Evolutionary conservation across 2,113 vertebrate species (phyloP), one percentile per base, ranked within the genome.

Genomic region (Ageneiosus marmoratus): DNA sequence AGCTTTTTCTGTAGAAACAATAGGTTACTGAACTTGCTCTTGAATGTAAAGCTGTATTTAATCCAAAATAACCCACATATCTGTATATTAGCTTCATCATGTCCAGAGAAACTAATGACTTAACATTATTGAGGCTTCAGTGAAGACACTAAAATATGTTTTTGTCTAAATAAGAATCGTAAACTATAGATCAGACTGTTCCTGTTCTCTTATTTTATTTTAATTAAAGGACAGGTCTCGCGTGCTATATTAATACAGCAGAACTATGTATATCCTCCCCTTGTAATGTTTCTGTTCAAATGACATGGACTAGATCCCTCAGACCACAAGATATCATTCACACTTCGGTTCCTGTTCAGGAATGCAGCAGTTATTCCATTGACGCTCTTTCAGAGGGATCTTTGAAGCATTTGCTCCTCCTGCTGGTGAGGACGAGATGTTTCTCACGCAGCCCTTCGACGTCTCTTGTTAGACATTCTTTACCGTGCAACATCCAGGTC

Each of bases 361-460:
- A 74, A 51, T 32, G 72, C 16, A 50, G 4, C 27, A 50, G 70
- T 20, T 73, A 27, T 48, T 73, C 44, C 44, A 48, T 1, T 8
- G 8, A 24, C 32, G 37, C 29, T 44, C 27, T 55, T 27, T 46
- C 48, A n/a, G 24, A 55, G 67, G 34, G 41, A 46, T 83, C 73
- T 87, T 34, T 75, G 55, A 70, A 48, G 32, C 79, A 32, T 72
- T 78, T 55, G 50, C 86, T 79, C 86, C 86, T 73, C 73, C 86
- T 87, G 76, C 83, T 87, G 83, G 86, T 24, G 29, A 79, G 62
- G 29, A 48, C 24, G 32, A 51, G 79, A 3, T 4, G 20, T 48
- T 27, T 67, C 60, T 41, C 56, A 24, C 20, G 5, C n/a, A 0
- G 34, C 62, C 22, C n/a, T 13, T 22, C 41, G 13, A 22, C 13